Evolutionary conservation across 1,140 invertebrate genomes (phyloP).

Genomic region (Pachyrhynchus sulphureomaculatus): DNA sequence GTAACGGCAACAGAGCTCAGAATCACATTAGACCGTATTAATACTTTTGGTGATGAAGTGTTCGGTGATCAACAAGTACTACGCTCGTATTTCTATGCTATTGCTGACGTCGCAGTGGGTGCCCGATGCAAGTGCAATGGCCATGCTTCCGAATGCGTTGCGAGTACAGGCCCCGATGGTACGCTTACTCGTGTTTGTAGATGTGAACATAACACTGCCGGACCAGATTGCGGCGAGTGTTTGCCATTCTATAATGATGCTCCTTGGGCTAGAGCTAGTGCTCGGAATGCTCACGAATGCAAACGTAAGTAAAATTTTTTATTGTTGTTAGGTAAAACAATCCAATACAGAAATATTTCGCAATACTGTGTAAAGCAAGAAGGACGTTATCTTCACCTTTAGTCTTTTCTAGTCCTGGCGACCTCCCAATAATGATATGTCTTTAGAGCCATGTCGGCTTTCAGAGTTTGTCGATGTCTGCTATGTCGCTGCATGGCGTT

Average conservation of each 20-base stretch:
- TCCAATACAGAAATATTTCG: no score
- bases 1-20: constrained; percentile 93
- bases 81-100: constrained; percentile 97
- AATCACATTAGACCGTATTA: constrained; percentile 86
- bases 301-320: constrained; percentile 70
- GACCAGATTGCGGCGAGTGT: constrained; percentile 90
- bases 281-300: constrained; percentile 88
- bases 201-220: constrained; percentile 95
- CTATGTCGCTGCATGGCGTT: no score
- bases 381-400: no score
- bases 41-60: constrained; percentile 98
- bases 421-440: no score
- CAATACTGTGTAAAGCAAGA: no score
- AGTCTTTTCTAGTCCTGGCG: no score
- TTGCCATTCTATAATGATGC: constrained; percentile 93
- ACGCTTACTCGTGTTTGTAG: constrained; percentile 62
- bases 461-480: no score
- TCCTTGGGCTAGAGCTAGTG: constrained; percentile 89
- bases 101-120: constrained; percentile 94
- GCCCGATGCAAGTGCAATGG: constrained; percentile 98
- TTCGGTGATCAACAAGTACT: constrained; percentile 91
- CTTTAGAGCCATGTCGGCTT: no score
- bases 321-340: no score
- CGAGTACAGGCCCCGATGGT: constrained; percentile 56
- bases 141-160: constrained; percentile 87